Evolutionary conservation across 1,140 invertebrate genomes (phyloP).

Genomic region (Euwallacea fornicatus): DNA sequence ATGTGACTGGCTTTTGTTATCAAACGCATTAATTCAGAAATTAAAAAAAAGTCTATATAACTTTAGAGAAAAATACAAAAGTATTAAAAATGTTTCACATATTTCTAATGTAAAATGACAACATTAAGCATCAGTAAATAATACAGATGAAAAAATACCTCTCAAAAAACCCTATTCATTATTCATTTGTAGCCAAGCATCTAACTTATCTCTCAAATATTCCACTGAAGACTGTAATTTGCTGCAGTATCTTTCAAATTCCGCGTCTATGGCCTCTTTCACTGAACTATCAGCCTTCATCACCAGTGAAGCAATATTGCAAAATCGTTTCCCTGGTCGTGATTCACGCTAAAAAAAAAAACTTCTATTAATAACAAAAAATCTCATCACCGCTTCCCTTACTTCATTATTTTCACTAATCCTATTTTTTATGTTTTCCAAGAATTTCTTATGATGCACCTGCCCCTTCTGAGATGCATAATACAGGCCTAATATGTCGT

Average conservation of each 20-base stretch:
- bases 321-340: slow-evolving; percentile 36
- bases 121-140: no score
- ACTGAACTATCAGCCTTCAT: not conserved
- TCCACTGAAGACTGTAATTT: slow-evolving; percentile 38
- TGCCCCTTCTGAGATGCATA: slow-evolving; percentile 25
- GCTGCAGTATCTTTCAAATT: slow-evolving; percentile 37
- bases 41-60: no score
- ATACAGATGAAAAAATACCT: no score
- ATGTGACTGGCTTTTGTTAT: no score
- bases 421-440: slow-evolving; percentile 38
- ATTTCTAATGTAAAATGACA: no score
- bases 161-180: not conserved
- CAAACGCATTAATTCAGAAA: no score
- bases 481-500: slow-evolving; percentile 43
- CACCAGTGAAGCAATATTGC: slow-evolving; percentile 19
- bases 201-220: slow-evolving; percentile 25
- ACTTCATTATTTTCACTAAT: slow-evolving; percentile 13
- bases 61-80: no score
- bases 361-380: not conserved
- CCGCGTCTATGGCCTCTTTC: slow-evolving; percentile 35
- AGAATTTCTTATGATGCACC: slow-evolving; percentile 31
- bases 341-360: slow-evolving; percentile 38
- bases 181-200: slow-evolving; percentile 2
- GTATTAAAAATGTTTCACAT: no score
- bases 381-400: not conserved